Evolutionary conservation across 2,797 vertebrate genomes (phyloP), one percentile per base, ranked within the genome.

Genomic region (Helicolenus hilgendorfi): DNA sequence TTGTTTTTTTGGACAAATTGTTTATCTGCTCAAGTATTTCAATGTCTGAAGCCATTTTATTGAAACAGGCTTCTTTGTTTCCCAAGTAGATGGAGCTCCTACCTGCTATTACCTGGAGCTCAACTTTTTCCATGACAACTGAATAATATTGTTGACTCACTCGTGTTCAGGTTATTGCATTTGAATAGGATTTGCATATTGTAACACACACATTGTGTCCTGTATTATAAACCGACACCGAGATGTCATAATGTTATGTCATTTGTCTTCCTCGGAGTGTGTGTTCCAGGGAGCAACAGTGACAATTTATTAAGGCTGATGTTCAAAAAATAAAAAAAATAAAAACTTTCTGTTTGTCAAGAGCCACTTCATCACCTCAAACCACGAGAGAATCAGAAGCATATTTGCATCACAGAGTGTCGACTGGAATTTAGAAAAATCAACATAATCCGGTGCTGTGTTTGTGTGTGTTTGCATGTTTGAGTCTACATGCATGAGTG

Each of bases 391-490:
- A 92, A 88, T 89, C 78, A 86, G 27, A 68, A 26, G 55, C 63
- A 22, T 68, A 90, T 92, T 92, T 94, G 84, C 89, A 92, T 93
- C 83, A 80, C 84, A 73, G 68, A 91, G 91, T 83, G 85, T 77
- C 85, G 60, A 26, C 73, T 88, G 72, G 87, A 91, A 89, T 86
- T 89, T 53, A 72, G 35, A 81, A 84, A 86, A 84, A 93, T 93
- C 86, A 91, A 74, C 92, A 92, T 93, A 89, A 94, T 91, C 89
- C 87, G 26, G 11, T 45, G 41, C 14, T 35, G 68, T 73, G 62
- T 87, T n/a, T 77, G 77, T 78, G 81, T 78, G 53, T 38, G 53
- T 83, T 60, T 90, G 77, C 36, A 18, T 75, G 68, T 59, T 49
- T 67, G 38, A 41, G 13, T 77, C 22, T 24, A 29, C 27, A 49